These are phyloP conservation scores for Pangasius krempfi DNA, from an alignment of 2,797 vertebrate species.

Conservation along the genomic window DNA sequence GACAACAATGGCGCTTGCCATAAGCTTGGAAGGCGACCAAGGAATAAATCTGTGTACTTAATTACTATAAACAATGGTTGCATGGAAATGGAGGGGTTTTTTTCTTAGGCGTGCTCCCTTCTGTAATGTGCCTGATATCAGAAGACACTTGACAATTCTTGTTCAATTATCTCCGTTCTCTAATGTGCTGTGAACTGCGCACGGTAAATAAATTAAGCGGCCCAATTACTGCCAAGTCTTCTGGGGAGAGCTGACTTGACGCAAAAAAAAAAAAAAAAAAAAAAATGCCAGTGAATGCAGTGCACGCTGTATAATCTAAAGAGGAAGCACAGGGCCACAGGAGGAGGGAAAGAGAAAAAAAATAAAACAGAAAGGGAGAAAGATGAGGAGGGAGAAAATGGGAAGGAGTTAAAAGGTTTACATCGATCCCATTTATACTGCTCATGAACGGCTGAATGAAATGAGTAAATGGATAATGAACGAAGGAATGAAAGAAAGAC, in stretches of 20 bases:
- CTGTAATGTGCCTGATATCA: slow-evolving; percentile 99
- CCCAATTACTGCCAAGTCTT: slow-evolving; percentile 99
- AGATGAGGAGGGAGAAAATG: neutral
- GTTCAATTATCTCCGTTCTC: slow-evolving; percentile 99
- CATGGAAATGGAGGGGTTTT: slow-evolving; percentile 94
- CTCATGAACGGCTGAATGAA: slow-evolving; percentile 10
- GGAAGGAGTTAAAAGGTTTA: slow-evolving; percentile 23
- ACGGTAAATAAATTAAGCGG: slow-evolving; percentile 99
- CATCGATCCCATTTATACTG: slow-evolving; percentile 4
- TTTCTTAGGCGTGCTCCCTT: slow-evolving; percentile 99
- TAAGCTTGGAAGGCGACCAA: slow-evolving; percentile 99
- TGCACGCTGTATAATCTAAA: slow-evolving; percentile 82
- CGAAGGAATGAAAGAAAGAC: slow-evolving; percentile 25
- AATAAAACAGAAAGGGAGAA: neutral
- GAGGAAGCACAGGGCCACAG: slow-evolving; percentile 42
- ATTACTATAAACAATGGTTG: slow-evolving; percentile 99
- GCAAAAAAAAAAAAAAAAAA: slow-evolving; percentile 72
- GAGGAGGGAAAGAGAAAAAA: slow-evolving; percentile 16
- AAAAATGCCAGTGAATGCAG: slow-evolving; percentile 86
- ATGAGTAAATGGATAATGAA: slow-evolving; percentile 36
- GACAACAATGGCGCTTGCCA: slow-evolving; percentile 99
- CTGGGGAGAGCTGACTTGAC: slow-evolving; percentile 90
- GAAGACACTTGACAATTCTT: slow-evolving; percentile 99
- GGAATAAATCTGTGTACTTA: slow-evolving; percentile 99
- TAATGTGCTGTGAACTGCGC: slow-evolving; percentile 99